Evolutionary conservation across 2,888 invertebrate genomes (phyloP).

Genomic region (Vesta saturnalis): DNA sequence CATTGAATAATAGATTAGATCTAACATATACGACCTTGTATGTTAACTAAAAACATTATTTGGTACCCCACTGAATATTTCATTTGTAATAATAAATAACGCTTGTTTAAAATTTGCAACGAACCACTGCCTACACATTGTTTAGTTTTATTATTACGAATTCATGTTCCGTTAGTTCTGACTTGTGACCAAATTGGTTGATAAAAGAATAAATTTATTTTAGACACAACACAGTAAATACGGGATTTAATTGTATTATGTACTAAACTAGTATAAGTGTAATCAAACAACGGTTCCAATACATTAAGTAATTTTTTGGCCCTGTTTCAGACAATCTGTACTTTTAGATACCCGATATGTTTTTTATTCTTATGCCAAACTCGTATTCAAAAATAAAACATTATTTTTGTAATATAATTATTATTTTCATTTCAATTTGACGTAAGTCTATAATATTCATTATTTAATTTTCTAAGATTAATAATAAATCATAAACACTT

Average conservation of each 20-base stretch:
- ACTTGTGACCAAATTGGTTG: constrained; percentile 16
- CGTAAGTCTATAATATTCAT: background rate
- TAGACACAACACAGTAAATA: background rate
- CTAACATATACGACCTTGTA: constrained; percentile 40
- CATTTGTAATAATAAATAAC: constrained; percentile 37
- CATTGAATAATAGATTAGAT: constrained; percentile 39
- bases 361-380: constrained; percentile 31
- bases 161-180: constrained; percentile 25
- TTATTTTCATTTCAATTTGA: background rate
- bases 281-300: constrained; percentile 12
- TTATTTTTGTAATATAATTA: background rate
- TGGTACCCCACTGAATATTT: constrained; percentile 38
- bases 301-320: constrained; percentile 30
- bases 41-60: constrained; percentile 36
- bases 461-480: background rate
- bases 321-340: constrained; percentile 24
- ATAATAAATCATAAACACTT: background rate
- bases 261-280: background rate
- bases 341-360: constrained; percentile 29
- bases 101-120: constrained; percentile 35
- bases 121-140: constrained; percentile 34
- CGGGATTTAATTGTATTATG: background rate
- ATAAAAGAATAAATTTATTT: too few species aligned
- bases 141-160: constrained; percentile 34
- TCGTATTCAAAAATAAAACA: constrained; percentile 28